Base-by-base conservation (phyloP, 2,113 vertebrate species). In the Pyrgilauda ruficollis region DNA sequence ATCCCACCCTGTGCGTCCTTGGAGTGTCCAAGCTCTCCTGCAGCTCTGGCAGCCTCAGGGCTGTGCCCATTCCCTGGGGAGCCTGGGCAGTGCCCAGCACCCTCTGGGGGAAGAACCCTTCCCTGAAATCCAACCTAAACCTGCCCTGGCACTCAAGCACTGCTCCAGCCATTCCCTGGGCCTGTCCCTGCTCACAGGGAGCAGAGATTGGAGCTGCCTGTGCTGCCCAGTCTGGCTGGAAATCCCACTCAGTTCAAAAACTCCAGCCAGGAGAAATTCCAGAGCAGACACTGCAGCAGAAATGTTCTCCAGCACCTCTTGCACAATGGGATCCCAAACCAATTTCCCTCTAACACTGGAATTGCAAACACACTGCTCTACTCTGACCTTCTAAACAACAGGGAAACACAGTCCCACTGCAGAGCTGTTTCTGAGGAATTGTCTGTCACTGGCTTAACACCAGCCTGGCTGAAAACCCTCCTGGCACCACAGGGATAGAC, bases 51-150 rank as follows among this genome's bases (percentile, higher is more conserved):
- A 77, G 53, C 26, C 53, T 68, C 3, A 1, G 31, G 61, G 44
- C 44, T 0, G 17, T 43, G 53, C 13, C 72, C 37, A 59, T 50
- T 59, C 52, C 83, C 62, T 67, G n/a, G 59, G 49, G 33, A 55
- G 58, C 58, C 39, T 63, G 70, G 43, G 16, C 52, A 67, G 31
- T 76, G 61, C 52, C 49, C 63, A 59, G 26, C 53, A 68, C 27
- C 44, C 21, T 59, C 44, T 59, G 44, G 44, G 35, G 62, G 21
- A 50, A 77, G 17, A 27, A 0, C 52, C 27, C 61, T 59, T 2
- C 14, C 37, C 62, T 52, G 2, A 31, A 11, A 1, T 16, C 44
- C 72, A 58, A 0, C 44, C 31, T 21, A 2, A 35, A 0, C 24
- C 16, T 17, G 0, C 4, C 31, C 21, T 12, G 37, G 5, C 21